A percentile compares a stretch with the other conserved stretches of the same genome.
Conservation (phyloP, 2,888 invertebrate genomes). For the Sinohyriopsis cumingii region DNA sequence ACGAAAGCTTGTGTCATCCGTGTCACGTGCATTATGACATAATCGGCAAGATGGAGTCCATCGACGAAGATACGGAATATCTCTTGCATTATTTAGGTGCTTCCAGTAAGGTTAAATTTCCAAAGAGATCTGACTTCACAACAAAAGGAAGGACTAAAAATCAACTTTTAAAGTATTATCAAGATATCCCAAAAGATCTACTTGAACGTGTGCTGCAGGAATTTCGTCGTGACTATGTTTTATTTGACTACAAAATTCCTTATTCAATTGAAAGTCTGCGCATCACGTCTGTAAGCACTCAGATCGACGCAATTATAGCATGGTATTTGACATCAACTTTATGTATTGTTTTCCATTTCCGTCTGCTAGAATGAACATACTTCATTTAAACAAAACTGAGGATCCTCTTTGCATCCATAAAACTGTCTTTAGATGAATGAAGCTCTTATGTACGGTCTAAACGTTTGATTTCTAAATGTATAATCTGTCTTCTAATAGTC, state of each 20-base stretch:
- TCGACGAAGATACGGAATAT: slow-evolving; percentile 83
- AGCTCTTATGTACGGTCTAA: too few species aligned
- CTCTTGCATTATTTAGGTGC: slow-evolving; percentile 51
- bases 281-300: too few species aligned
- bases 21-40: slow-evolving; percentile 90
- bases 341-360: too few species aligned
- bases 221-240: slow-evolving; percentile 85
- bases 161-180: slow-evolving; percentile 82
- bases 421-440: too few species aligned
- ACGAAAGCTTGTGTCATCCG: slow-evolving; percentile 87
- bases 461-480: too few species aligned
- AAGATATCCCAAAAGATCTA: slow-evolving; percentile 78
- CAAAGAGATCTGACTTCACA: slow-evolving; percentile 65
- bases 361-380: too few species aligned
- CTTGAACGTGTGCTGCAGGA: slow-evolving; percentile 66
- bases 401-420: too few species aligned
- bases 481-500: too few species aligned
- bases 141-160: slow-evolving; percentile 80
- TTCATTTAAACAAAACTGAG: too few species aligned
- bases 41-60: slow-evolving; percentile 90
- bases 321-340: too few species aligned
- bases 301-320: too few species aligned
- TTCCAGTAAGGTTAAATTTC: slow-evolving; percentile 51
- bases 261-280: too few species aligned
- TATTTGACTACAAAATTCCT: slow-evolving; percentile 81